These are phyloP conservation scores for Falco berigora DNA, from an alignment of 2,797 vertebrate genomes.

Conservation along the genomic window DNA sequence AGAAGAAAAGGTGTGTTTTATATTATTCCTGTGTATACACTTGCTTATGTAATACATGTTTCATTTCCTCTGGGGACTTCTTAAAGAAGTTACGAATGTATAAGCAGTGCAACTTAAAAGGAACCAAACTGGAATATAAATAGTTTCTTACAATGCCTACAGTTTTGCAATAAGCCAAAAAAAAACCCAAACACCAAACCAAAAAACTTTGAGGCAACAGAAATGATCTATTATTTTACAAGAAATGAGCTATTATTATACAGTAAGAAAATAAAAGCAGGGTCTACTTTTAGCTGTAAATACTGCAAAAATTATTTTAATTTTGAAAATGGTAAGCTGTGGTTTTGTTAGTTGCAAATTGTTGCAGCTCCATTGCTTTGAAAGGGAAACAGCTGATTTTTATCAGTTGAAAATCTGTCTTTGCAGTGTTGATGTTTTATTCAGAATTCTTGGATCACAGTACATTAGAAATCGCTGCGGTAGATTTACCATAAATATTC, in stretches of 20 bases:
- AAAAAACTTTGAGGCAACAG: background rate
- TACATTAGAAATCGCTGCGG: background rate
- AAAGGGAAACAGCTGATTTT: background rate
- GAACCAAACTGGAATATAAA: background rate
- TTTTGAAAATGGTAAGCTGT: background rate
- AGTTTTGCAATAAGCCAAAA: conserved; percentile 21
- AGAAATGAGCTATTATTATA: conserved; percentile 27
- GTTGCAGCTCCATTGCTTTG: background rate
- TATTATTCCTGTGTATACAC: background rate
- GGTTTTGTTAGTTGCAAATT: background rate
- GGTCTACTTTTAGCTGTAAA: background rate
- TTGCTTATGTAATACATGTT: background rate
- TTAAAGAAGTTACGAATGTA: background rate
- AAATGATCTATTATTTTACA: conserved; percentile 48
- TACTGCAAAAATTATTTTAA: background rate
- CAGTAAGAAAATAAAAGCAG: conserved; percentile 1
- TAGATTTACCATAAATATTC: conserved; percentile 20
- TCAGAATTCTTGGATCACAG: background rate
- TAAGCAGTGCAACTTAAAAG: conserved; percentile 19
- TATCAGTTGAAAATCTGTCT: background rate
- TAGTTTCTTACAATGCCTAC: background rate
- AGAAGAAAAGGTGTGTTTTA: background rate
- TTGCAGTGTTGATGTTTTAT: background rate
- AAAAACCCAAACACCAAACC: background rate
- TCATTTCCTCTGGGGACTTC: background rate